Base-by-base conservation (phyloP, 2,888 invertebrate genomes). In the Octodonta nipae region DNA sequence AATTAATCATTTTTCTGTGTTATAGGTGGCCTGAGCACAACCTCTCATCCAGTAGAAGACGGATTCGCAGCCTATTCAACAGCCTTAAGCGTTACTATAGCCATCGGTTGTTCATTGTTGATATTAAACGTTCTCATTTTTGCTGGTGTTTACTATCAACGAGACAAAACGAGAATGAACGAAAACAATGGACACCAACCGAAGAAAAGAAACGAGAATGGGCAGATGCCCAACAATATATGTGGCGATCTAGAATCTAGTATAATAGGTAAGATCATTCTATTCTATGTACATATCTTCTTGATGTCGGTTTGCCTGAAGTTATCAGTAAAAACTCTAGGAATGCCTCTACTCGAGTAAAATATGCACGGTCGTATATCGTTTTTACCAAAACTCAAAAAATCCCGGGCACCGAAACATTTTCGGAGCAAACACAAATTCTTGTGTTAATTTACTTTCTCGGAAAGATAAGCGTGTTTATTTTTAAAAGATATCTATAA, bases 61-160 rank as follows among this genome's bases (percentile, higher is more conserved):
- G 30, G 30, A 1, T 88, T 87, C 49, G 85, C 87, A 1, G 84
- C 86, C 1, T 89, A 89, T 52, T 86, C 86, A 0, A 88, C 89
- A 3, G 89, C 89, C 2, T 64, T 91, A 8, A 87, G 87, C 59
- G 87, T 89, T 0, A 91, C 89, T 11, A 88, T 93, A 47, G 92
- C 91, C 28, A 89, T 93, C 42, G 93, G 93, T 22, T 89, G 91
- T 55, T 88, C 88, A 3, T 64, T 93, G 36, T 70, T 93, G 13
- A 87, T 92, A 50, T 66, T 93, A 3, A 93, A 93, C 56, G 85
- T 92, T 27, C 66, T 92, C 15, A 88, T 93, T 53, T 92, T 92
- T 55, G 91, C 91, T 32, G 91, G 88, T 3, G 87, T 92, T 1
- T 92, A 91, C 58, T 92, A 92, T 55, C 91, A 92, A 55, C 69